Evolutionary conservation across 2,113 vertebrate species (phyloP).

Genomic region (Marmota monax): DNA sequence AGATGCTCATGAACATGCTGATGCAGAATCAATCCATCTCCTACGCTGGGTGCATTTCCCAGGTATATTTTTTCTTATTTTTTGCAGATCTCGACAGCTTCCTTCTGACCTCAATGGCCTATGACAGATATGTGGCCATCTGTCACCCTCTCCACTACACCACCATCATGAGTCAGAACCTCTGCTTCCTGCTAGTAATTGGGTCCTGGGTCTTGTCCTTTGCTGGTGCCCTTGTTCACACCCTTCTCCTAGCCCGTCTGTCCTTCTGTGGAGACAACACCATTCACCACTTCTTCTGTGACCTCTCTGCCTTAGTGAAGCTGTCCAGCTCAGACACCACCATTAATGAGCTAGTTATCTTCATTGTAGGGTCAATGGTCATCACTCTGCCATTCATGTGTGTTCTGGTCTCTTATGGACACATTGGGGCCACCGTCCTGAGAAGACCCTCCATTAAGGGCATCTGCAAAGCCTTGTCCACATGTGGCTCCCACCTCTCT

Average conservation of each 20-base stretch:
- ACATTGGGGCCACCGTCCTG: conserved; percentile 53
- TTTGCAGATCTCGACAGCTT: conserved; percentile 16
- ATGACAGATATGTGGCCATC: conserved; percentile 73
- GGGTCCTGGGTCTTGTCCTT: conserved; percentile 64
- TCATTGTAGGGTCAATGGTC: conserved; percentile 13
- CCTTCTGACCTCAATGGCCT: conserved; percentile 78
- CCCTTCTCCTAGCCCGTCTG: conserved; percentile 60
- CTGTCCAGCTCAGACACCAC: conserved; percentile 75
- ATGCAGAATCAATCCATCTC: neutral
- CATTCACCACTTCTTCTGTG: conserved; percentile 78
- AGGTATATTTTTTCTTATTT: neutral
- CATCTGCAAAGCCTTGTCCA: conserved; percentile 67
- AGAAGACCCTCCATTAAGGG: conserved; percentile 14
- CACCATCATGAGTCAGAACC: conserved; percentile 65
- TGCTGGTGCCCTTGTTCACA: conserved; percentile 63
- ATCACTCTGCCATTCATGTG: neutral
- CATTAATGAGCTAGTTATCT: conserved; percentile 50
- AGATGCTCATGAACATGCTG: conserved; percentile 42
- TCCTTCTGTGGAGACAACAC: conserved; percentile 59
- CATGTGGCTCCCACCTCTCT: conserved; percentile 66
- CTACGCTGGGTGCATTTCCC: neutral
- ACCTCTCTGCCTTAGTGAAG: conserved; percentile 74
- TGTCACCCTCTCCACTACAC: conserved; percentile 73
- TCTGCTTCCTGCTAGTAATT: conserved; percentile 53
- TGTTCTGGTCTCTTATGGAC: conserved; percentile 60